phyloP scores from a whole-genome alignment of 2,888 invertebrate genomes.

The Peribatodes rhomboidaria region DNA sequence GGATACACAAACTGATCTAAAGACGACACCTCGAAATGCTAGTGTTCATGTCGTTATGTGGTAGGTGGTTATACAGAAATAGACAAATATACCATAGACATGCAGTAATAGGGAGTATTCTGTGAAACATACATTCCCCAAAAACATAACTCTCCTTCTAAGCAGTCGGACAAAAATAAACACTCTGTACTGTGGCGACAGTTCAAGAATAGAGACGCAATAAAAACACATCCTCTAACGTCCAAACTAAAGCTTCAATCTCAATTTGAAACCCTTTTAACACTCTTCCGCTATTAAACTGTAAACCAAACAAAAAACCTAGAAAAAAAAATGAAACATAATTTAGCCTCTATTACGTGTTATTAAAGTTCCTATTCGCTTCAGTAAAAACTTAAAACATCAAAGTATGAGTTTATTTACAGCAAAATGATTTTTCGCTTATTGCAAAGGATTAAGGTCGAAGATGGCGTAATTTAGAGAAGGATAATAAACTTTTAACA shows the following conservation, averaged over 20 bases:
- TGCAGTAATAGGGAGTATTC: no score
- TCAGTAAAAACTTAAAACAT: constrained; percentile 30
- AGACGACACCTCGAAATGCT: no score
- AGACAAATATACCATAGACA: no score
- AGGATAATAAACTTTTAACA: constrained; percentile 79
- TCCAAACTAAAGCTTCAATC: constrained; percentile 53
- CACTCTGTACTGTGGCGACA: constrained; percentile 28
- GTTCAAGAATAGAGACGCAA: constrained; percentile 53
- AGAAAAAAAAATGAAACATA: constrained; percentile 31
- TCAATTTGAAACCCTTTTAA: constrained; percentile 68
- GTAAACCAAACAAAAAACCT: constrained; percentile 49
- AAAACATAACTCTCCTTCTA: no score
- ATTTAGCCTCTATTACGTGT: constrained; percentile 17
- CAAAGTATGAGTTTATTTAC: constrained; percentile 38
- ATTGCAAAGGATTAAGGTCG: constrained; percentile 46
- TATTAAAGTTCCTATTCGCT: constrained; percentile 27
- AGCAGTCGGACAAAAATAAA: no score
- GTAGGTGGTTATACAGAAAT: not conserved
- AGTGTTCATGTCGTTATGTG: no score
- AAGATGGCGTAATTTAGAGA: constrained; percentile 43
- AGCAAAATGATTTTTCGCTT: constrained; percentile 39
- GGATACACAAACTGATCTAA: no score
- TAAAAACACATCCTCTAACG: constrained; percentile 58
- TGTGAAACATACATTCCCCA: not conserved
- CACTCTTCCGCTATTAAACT: constrained; percentile 72